A percentile compares a stretch with the other conserved stretches of the same genome.
phyloP scores from a whole-genome alignment of 2,888 invertebrate species.

The Caenorhabditis japonica region DNA sequence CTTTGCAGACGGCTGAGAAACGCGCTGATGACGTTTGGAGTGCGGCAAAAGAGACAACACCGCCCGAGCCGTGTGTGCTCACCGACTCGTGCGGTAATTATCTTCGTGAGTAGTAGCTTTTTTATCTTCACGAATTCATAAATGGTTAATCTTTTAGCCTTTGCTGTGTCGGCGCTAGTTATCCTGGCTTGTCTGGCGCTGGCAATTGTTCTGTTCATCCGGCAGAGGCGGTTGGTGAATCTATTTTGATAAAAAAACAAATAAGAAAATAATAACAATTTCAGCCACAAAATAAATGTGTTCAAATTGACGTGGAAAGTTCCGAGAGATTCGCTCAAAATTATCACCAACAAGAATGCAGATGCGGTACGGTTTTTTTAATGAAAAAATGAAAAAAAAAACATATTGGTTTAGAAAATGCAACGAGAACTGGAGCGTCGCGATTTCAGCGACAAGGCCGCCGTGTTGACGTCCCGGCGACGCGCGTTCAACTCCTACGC shows the following conservation, averaged over 20 bases:
- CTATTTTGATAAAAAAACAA: no score
- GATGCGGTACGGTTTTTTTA: slow-evolving; percentile 35
- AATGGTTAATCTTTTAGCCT: slow-evolving; percentile 8
- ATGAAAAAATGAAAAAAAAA: slow-evolving; percentile 6
- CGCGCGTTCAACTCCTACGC: slow-evolving; percentile 60
- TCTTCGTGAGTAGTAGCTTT: slow-evolving; percentile 31
- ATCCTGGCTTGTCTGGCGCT: no score
- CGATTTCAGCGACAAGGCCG: slow-evolving; percentile 3
- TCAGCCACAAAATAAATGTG: slow-evolving; percentile 24
- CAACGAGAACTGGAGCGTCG: slow-evolving; percentile 33
- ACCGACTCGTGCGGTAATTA: slow-evolving; percentile 26
- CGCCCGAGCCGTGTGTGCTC: slow-evolving; percentile 29
- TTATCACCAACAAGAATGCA: slow-evolving; percentile 68
- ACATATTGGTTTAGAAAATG: slow-evolving; percentile 11
- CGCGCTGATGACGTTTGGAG: slow-evolving; percentile 22
- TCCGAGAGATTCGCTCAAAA: slow-evolving; percentile 61
- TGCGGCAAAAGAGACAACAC: slow-evolving; percentile 12
- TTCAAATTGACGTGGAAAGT: slow-evolving; percentile 65
- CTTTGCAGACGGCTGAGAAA: slow-evolving; percentile 16
- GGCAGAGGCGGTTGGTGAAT: slow-evolving; percentile 16
- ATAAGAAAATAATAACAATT: background rate
- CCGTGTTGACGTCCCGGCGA: slow-evolving; percentile 42
- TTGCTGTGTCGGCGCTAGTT: background rate
- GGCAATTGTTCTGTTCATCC: background rate
- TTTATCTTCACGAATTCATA: background rate